A percentile compares a stretch with the other conserved stretches of the same genome.
These are phyloP conservation scores for Neomorphus geoffroyi DNA, from an alignment of 2,797 vertebrate genomes.

Conservation along the genomic window DNA sequence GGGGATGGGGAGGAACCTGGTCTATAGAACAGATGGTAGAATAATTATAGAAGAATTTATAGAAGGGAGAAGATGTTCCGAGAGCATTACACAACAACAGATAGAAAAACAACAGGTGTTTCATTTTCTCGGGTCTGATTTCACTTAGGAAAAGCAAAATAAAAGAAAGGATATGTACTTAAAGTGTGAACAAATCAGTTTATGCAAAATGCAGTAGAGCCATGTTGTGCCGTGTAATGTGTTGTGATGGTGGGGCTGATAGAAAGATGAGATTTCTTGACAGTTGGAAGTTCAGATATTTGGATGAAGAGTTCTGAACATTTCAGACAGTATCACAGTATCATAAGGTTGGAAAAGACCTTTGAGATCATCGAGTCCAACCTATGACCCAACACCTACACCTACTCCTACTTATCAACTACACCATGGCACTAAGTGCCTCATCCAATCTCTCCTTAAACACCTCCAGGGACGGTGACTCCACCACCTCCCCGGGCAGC, in stretches of 20 bases:
- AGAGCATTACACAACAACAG: not conserved
- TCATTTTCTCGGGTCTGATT: not conserved
- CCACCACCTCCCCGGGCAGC: too few relatives aligned
- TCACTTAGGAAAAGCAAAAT: not conserved
- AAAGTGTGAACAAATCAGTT: not conserved
- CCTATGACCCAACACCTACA: too few relatives aligned
- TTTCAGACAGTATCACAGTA: too few relatives aligned
- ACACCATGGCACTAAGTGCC: too few relatives aligned
- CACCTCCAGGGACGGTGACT: too few relatives aligned
- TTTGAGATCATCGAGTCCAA: too few relatives aligned
- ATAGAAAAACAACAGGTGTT: conserved; percentile 30
- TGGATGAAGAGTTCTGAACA: not conserved
- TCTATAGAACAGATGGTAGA: conserved; percentile 19
- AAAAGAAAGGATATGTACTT: not conserved
- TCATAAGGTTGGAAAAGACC: too few relatives aligned
- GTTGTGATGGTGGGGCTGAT: not conserved
- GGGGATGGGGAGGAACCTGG: not conserved
- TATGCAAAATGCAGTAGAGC: not conserved
- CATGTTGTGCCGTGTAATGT: not conserved
- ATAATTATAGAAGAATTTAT: conserved; percentile 15
- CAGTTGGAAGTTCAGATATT: not conserved
- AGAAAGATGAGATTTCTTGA: not conserved
- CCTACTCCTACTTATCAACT: too few relatives aligned
- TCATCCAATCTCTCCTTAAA: too few relatives aligned
- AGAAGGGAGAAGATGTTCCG: not conserved